Base-by-base conservation (phyloP, 2,797 vertebrate species). In the Intellagama lesueurii region DNA sequence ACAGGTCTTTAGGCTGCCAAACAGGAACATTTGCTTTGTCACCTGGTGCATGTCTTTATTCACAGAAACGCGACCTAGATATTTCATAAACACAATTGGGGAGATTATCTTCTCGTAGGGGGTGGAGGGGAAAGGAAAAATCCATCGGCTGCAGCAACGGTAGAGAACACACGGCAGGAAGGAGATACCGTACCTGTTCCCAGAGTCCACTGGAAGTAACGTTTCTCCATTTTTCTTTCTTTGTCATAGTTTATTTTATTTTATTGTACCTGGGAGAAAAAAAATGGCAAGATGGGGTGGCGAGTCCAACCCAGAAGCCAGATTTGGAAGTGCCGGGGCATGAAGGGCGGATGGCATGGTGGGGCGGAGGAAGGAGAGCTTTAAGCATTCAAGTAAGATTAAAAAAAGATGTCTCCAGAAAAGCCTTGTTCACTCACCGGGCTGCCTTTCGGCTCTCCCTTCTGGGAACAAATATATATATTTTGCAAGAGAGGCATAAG, bases 401-500 rank as follows among this genome's bases (percentile, higher is more conserved):
- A 64, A 81, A 73, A 40, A 30, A 76, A 32, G 49, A 81, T 26
- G 52, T 28, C 60, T 32, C 1, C 4, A 49, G 83, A 81, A 47
- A 30, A 64, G 79, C 35, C 72, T 4, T 24, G 12, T 66, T 64
- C 52, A 14, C 44, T 81, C n/a, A 30, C 68, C 52, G n/a, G 75
- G 56, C 66, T 14, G 47, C 52, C 17, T 64, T 44, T 64, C 24
- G 7, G 40, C n/a, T 22, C 30, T 32, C 5, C 8, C 6, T 52
- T 73, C 40, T 26, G 40, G 22, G 70, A 83, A 88, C 70, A 82
- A 82, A n/a, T n/a, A n/a, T n/a, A n/a, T n/a, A n/a, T n/a, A n/a
- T n/a, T n/a, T n/a, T n/a, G n/a, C n/a, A n/a, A n/a, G n/a, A n/a
- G n/a, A n/a, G n/a, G n/a, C n/a, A 64, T 11, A 40, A 32, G 30